Evolutionary conservation across 2,113 vertebrate species (phyloP).

Genomic region (Spea bombifrons): DNA sequence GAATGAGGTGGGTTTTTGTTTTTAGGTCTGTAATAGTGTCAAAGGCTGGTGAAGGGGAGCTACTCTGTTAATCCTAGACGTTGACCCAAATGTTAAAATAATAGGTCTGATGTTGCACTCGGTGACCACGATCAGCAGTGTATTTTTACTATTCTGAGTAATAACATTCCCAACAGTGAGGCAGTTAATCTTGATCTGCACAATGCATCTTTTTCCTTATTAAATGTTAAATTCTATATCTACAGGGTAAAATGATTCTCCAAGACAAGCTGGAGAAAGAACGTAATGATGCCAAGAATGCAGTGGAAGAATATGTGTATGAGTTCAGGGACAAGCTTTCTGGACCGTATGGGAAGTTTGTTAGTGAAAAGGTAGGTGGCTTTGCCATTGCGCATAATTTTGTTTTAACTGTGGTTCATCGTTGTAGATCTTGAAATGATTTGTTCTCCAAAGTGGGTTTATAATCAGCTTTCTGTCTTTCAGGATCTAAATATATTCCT

Average conservation of each 20-base stretch:
- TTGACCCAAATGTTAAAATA: no score
- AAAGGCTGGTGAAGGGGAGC: no score
- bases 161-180: no score
- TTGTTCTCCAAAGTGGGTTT: neutral
- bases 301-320: conserved; percentile 77
- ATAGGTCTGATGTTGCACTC: no score
- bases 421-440: neutral
- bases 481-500: conserved; percentile 68
- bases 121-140: no score
- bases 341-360: conserved; percentile 68
- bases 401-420: neutral
- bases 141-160: no score
- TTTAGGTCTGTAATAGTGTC: no score
- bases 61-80: no score
- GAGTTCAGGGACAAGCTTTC: conserved; percentile 74
- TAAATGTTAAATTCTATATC: neutral
- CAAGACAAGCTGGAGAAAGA: conserved; percentile 78
- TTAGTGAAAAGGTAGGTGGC: conserved; percentile 64
- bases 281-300: conserved; percentile 75
- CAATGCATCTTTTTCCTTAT: neutral
- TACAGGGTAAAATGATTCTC: conserved; percentile 75
- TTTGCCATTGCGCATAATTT: neutral
- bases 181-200: no score
- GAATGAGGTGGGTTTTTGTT: conserved; percentile 65
- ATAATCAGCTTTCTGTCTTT: neutral